phyloP scores from a whole-genome alignment of 2,888 invertebrate genomes.

The Geotrupes spiniger region DNA sequence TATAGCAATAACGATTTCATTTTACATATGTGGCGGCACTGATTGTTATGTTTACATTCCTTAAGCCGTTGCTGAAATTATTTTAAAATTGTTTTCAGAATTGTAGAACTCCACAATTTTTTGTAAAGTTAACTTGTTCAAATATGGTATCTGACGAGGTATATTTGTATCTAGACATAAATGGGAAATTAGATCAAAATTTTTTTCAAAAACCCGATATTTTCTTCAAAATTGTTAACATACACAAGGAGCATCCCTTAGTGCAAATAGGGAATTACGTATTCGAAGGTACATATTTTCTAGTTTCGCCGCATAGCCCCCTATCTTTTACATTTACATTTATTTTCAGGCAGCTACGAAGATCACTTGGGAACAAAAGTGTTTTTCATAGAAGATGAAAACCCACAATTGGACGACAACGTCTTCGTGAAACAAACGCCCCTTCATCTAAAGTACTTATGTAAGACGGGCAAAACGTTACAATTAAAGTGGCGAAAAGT shows the following conservation, averaged over 20 bases:
- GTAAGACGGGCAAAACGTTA: slow-evolving; percentile 65
- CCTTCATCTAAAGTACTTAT: slow-evolving; percentile 59
- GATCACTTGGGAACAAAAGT: slow-evolving; percentile 69
- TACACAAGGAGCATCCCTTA: slow-evolving; percentile 39
- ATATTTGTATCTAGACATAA: slow-evolving; percentile 41
- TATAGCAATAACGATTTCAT: no score
- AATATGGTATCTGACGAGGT: slow-evolving; percentile 28
- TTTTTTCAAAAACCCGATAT: slow-evolving; percentile 38
- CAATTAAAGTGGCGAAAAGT: slow-evolving; percentile 68
- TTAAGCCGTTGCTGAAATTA: no score
- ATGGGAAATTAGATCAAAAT: slow-evolving; percentile 37
- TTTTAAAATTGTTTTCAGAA: no score
- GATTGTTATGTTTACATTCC: no score
- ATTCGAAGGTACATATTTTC: slow-evolving; percentile 39
- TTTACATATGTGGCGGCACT: no score
- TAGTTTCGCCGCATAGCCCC: background rate
- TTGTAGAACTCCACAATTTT: no score
- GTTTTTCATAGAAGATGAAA: slow-evolving; percentile 66
- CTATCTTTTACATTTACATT: background rate
- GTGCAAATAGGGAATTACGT: slow-evolving; percentile 44
- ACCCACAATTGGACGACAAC: slow-evolving; percentile 37
- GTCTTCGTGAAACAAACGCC: slow-evolving; percentile 43
- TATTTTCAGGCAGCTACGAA: slow-evolving; percentile 63
- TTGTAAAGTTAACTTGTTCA: no score
- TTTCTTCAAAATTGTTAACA: slow-evolving; percentile 41